Percentiles rank a stretch among this genome's conserved stretches.
These are phyloP conservation scores for Alligator sinensis DNA, from an alignment of 2,113 vertebrate species.

Conservation along the genomic window DNA sequence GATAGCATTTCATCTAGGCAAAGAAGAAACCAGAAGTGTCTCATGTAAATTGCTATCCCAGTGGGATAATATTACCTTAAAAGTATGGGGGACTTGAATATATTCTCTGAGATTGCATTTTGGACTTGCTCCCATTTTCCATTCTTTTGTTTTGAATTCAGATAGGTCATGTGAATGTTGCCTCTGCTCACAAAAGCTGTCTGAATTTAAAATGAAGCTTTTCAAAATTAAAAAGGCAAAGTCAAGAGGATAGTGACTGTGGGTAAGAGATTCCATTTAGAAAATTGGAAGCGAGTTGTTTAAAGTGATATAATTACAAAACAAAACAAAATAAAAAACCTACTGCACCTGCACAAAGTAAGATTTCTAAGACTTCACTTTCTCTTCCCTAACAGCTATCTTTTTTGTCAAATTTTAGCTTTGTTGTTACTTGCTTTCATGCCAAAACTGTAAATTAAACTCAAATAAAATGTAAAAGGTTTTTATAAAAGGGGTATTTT, in stretches of 20 bases:
- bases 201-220: slow-evolving; percentile 25
- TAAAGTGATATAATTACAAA: background rate
- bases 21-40: slow-evolving; percentile 21
- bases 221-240: slow-evolving; percentile 20
- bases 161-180: background rate
- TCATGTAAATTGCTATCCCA: slow-evolving; percentile 23
- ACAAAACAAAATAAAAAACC: background rate
- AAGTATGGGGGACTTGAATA: slow-evolving; percentile 16
- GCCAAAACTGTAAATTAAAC: slow-evolving; percentile 35
- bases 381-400: slow-evolving; percentile 2
- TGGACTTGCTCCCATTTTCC: slow-evolving; percentile 12
- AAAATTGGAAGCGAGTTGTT: slow-evolving; percentile 13
- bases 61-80: slow-evolving; percentile 25
- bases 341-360: background rate
- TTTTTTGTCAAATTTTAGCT: slow-evolving; percentile 4
- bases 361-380: slow-evolving; percentile 36
- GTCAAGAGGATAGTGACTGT: background rate
- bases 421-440: slow-evolving; percentile 29
- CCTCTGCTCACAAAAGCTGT: background rate
- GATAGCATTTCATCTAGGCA: background rate
- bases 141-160: slow-evolving; percentile 36
- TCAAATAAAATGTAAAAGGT: background rate
- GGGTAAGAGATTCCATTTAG: background rate
- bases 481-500: slow-evolving; percentile 16
- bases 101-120: background rate